Conservation (phyloP, 2,888 invertebrate species). For the Autographa gamma region DNA sequence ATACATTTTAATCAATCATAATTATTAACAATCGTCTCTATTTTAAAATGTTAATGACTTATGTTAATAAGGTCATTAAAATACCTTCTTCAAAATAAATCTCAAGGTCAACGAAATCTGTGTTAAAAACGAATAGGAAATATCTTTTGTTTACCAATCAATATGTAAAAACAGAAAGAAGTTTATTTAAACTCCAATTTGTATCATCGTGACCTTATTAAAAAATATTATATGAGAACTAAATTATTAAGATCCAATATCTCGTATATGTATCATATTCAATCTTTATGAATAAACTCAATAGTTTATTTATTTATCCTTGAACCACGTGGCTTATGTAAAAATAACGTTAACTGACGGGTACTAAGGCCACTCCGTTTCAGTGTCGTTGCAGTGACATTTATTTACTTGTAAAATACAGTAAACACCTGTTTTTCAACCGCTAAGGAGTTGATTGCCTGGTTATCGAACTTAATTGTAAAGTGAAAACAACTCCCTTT, state of each 20-base stretch:
- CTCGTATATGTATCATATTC: background rate
- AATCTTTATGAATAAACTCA: conserved; percentile 1
- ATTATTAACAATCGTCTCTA: background rate
- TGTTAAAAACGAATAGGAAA: background rate
- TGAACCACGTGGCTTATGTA: conserved; percentile 40
- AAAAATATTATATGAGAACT: too few species aligned
- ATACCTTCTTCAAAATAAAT: conserved; percentile 3
- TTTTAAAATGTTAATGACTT: background rate
- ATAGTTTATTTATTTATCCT: conserved; percentile 31
- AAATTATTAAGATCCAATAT: background rate
- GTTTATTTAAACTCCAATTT: too few species aligned
- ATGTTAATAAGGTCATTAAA: background rate
- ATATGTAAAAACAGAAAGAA: too few species aligned
- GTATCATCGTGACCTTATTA: too few species aligned
- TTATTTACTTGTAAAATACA: background rate
- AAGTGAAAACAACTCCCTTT: background rate
- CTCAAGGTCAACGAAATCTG: background rate
- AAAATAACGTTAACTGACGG: conserved; percentile 50
- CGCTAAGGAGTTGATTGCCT: conserved; percentile 51
- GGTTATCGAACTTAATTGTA: conserved; percentile 58
- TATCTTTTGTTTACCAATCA: background rate
- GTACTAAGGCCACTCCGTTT: conserved; percentile 43
- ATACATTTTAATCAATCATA: background rate
- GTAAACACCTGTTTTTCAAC: conserved; percentile 32
- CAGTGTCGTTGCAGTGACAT: conserved; percentile 30